Percentiles rank a stretch among this genome's conserved stretches.
phyloP scores from a whole-genome alignment of 2,113 vertebrate genomes.

The Burhinus bistriatus region DNA sequence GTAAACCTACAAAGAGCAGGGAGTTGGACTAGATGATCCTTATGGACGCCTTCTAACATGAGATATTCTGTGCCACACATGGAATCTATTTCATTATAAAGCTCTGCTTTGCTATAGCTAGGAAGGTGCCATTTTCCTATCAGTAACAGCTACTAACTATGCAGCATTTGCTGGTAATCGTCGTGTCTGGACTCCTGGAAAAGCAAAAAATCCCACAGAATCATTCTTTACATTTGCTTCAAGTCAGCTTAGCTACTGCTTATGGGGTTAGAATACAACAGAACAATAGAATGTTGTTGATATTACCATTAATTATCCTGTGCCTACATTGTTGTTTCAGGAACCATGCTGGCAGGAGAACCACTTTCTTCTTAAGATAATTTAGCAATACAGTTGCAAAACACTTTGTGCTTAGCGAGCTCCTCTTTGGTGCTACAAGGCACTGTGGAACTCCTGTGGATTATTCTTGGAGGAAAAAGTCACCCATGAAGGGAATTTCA shows the following conservation, averaged over 20 bases:
- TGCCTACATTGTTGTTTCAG: neutral
- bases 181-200: neutral
- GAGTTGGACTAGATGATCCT: accelerated
- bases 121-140: neutral
- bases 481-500: neutral
- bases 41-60: neutral
- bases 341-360: neutral
- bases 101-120: neutral
- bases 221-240: neutral
- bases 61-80: neutral
- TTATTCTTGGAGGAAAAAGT: neutral
- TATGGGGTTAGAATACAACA: neutral
- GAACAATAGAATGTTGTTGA: neutral
- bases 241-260: neutral
- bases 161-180: neutral
- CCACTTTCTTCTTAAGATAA: neutral
- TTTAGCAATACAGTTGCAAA: neutral
- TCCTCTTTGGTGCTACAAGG: neutral
- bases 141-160: neutral
- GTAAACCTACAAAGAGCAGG: neutral
- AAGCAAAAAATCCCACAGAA: neutral
- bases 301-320: neutral
- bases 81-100: neutral
- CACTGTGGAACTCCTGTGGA: neutral
- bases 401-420: neutral